These are phyloP conservation scores for Lamellibrachia satsuma DNA, from an alignment of 2,888 invertebrate species.

Conservation along the genomic window DNA sequence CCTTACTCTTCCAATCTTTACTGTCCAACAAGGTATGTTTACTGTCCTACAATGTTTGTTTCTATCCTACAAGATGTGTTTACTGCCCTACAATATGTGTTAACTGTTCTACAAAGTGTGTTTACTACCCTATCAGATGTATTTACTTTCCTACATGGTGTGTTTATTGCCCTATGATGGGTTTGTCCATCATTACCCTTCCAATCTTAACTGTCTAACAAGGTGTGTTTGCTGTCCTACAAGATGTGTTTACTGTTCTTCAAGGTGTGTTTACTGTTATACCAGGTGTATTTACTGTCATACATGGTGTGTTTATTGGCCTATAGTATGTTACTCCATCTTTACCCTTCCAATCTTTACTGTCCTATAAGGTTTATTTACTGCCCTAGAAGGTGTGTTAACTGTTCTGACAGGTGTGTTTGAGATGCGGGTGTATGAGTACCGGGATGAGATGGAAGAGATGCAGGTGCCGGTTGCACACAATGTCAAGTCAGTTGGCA, in stretches of 20 bases:
- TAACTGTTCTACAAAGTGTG: constrained; percentile 43
- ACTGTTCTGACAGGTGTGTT: constrained; percentile 47
- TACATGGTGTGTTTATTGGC: background rate
- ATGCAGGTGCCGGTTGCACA: constrained; percentile 36
- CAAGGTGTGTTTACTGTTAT: constrained; percentile 46
- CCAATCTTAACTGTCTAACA: background rate
- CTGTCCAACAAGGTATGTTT: background rate
- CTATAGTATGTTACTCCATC: background rate
- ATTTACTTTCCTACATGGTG: background rate
- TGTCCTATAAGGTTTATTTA: background rate
- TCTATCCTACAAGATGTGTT: constrained; percentile 13
- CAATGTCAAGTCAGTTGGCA: constrained; percentile 44
- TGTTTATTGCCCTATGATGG: background rate
- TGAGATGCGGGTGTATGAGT: constrained; percentile 46
- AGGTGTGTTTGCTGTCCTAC: background rate
- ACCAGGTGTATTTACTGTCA: background rate
- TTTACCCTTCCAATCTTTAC: background rate
- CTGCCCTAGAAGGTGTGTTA: constrained; percentile 18
- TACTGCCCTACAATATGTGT: constrained; percentile 5
- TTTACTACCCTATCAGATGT: constrained; percentile 24
- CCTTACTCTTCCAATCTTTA: background rate
- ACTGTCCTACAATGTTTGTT: background rate
- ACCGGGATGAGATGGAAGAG: constrained; percentile 44
- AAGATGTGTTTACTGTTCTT: constrained; percentile 9
- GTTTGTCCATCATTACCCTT: background rate